Percentiles rank a stretch among this genome's conserved stretches.
Conservation (phyloP, 1,140 invertebrate species). For the Leptinotarsa texana region DNA sequence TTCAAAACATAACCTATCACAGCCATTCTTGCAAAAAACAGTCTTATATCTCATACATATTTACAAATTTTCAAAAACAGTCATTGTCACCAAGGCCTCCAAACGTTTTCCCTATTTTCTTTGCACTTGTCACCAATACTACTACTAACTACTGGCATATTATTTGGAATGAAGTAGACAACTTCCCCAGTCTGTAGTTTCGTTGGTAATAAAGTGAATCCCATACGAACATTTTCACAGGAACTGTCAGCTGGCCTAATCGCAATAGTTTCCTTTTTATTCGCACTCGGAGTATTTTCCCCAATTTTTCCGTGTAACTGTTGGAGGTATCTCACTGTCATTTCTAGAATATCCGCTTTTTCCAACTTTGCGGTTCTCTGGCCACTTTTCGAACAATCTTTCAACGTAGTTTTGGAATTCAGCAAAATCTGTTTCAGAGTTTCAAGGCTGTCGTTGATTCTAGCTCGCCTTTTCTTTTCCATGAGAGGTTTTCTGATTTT, state of each 20-base stretch:
- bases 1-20: conserved; percentile 9
- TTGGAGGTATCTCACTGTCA: conserved; percentile 66
- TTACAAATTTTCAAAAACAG: conserved; percentile 11
- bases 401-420: conserved; percentile 57
- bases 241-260: conserved; percentile 41
- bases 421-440: conserved; percentile 66
- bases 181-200: conserved; percentile 46
- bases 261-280: conserved; percentile 22
- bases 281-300: conserved; percentile 17
- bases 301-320: conserved; percentile 52
- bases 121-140: conserved; percentile 18
- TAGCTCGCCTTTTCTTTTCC: conserved; percentile 69
- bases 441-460: conserved; percentile 70
- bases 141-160: conserved; percentile 26
- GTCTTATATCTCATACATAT: not conserved
- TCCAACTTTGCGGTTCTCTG: conserved; percentile 64
- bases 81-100: conserved; percentile 51
- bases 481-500: conserved; percentile 69
- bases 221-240: conserved; percentile 33
- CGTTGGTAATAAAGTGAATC: conserved; percentile 49
- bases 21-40: conserved; percentile 10
- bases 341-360: conserved; percentile 71
- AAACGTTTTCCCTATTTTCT: conserved; percentile 41
- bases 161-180: conserved; percentile 48
- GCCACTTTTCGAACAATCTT: conserved; percentile 40